A percentile compares a stretch with the other conserved stretches of the same genome.
Evolutionary conservation across 2,888 invertebrate genomes (phyloP).

Genomic region (Caenorhabditis imperialis): DNA sequence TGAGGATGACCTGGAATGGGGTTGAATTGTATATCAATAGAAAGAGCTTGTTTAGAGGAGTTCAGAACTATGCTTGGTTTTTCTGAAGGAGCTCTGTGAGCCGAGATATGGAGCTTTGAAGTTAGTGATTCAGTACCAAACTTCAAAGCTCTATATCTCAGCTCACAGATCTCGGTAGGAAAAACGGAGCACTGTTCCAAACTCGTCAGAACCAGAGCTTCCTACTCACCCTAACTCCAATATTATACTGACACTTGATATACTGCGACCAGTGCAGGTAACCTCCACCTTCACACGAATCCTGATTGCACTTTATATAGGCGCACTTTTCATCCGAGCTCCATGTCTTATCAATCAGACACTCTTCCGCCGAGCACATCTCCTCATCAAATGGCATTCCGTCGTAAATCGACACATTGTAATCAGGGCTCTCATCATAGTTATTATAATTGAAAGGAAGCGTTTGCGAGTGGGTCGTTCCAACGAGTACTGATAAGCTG

Average conservation of each 20-base stretch:
- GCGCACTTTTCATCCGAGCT: slow-evolving; percentile 50
- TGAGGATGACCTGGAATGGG: slow-evolving; percentile 48
- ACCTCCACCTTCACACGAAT: slow-evolving; percentile 72
- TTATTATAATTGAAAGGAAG: slow-evolving; percentile 11
- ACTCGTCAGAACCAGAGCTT: no score
- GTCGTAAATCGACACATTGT: slow-evolving; percentile 22
- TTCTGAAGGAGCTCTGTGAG: no score
- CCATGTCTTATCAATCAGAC: slow-evolving; percentile 31
- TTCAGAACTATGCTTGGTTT: no score
- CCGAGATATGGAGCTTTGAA: no score
- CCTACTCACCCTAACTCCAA: slow-evolving; percentile 37
- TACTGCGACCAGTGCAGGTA: slow-evolving; percentile 66
- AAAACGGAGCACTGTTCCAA: no score
- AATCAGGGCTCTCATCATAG: neutral
- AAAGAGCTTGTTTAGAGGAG: neutral
- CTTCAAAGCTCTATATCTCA: no score
- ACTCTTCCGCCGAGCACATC: slow-evolving; percentile 30
- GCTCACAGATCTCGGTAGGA: no score
- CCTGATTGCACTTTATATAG: slow-evolving; percentile 63
- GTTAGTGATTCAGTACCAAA: no score
- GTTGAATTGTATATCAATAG: neutral
- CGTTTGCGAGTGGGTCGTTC: slow-evolving; percentile 4
- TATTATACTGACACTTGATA: slow-evolving; percentile 56
- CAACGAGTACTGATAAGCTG: no score
- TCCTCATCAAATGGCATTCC: slow-evolving; percentile 41